Conservation (phyloP, 2,113 vertebrate genomes). For the Gadus macrocephalus region DNA sequence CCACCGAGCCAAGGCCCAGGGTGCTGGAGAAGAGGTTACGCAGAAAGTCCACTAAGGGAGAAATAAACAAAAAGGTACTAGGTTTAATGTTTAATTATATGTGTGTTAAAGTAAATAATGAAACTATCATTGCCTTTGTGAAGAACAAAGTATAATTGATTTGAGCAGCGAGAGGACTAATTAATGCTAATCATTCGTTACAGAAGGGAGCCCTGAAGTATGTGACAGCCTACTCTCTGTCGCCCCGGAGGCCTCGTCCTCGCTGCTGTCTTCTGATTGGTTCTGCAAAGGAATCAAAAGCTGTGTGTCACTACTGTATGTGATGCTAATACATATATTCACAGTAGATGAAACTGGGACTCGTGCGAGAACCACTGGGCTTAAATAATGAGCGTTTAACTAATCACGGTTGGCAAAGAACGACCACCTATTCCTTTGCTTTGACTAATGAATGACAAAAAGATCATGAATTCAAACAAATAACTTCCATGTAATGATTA, state of each 20-base stretch:
- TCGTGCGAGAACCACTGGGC: too few relatives aligned
- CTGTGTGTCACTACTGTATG: not conserved
- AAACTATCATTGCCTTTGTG: not conserved
- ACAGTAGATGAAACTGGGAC: too few relatives aligned
- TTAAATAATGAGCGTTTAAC: too few relatives aligned
- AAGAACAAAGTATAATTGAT: not conserved
- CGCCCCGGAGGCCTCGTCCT: slow-evolving; percentile 70
- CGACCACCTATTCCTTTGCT: too few relatives aligned
- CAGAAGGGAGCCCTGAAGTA: too few relatives aligned
- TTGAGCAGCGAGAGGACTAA: not conserved
- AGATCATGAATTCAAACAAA: too few relatives aligned
- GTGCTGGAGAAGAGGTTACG: slow-evolving; percentile 82
- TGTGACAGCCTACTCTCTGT: slow-evolving; percentile 70
- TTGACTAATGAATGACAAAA: too few relatives aligned
- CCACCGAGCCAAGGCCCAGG: slow-evolving; percentile 75
- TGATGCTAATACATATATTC: too few relatives aligned
- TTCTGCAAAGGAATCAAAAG: slow-evolving; percentile 44
- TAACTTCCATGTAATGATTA: too few relatives aligned
- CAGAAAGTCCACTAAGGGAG: slow-evolving; percentile 84
- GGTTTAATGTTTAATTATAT: not conserved
- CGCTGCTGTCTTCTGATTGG: slow-evolving; percentile 72
- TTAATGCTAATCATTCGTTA: too few relatives aligned
- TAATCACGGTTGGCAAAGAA: too few relatives aligned
- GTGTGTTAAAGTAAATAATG: not conserved
- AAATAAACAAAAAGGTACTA: not conserved